phyloP scores from a whole-genome alignment of 1,140 invertebrate species.

The Calephelis virginiensis region DNA sequence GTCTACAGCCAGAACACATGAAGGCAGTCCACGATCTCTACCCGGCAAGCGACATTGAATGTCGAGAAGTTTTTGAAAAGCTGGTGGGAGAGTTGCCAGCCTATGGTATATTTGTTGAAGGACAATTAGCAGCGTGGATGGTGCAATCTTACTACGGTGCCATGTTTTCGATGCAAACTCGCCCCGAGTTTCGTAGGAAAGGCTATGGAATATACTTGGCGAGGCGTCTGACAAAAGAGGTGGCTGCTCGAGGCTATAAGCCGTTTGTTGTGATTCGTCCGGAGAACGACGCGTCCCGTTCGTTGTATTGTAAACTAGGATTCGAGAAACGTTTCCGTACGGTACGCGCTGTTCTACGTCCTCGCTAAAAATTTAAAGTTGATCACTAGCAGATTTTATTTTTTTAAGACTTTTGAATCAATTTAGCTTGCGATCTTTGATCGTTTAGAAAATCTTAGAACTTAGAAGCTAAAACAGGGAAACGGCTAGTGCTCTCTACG shows the following conservation, averaged over 20 bases:
- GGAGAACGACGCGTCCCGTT: slow-evolving; percentile 89
- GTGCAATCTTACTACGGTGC: slow-evolving; percentile 92
- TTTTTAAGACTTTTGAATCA: slow-evolving; percentile 78
- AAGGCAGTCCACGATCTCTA: slow-evolving; percentile 89
- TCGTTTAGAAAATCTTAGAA: slow-evolving; percentile 70
- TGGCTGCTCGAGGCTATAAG: slow-evolving; percentile 86
- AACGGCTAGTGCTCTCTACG: slow-evolving; percentile 61
- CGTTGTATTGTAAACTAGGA: slow-evolving; percentile 88
- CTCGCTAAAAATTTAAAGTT: slow-evolving; percentile 73
- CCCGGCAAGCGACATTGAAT: slow-evolving; percentile 91
- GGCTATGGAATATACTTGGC: slow-evolving; percentile 86
- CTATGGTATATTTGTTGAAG: slow-evolving; percentile 86
- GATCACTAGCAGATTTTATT: slow-evolving; percentile 77
- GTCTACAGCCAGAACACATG: slow-evolving; percentile 86
- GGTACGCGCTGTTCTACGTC: slow-evolving; percentile 86
- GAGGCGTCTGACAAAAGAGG: slow-evolving; percentile 82
- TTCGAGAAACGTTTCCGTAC: slow-evolving; percentile 88
- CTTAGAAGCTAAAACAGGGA: slow-evolving; percentile 70
- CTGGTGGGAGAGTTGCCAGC: slow-evolving; percentile 86
- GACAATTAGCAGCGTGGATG: slow-evolving; percentile 89
- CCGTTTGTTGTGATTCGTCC: slow-evolving; percentile 92
- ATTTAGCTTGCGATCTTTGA: slow-evolving; percentile 77
- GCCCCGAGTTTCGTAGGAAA: slow-evolving; percentile 88
- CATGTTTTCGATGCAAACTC: slow-evolving; percentile 94
- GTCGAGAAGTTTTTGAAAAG: slow-evolving; percentile 88